phyloP scores from a whole-genome alignment of 2,888 invertebrate genomes.

The Sisyra nigra region DNA sequence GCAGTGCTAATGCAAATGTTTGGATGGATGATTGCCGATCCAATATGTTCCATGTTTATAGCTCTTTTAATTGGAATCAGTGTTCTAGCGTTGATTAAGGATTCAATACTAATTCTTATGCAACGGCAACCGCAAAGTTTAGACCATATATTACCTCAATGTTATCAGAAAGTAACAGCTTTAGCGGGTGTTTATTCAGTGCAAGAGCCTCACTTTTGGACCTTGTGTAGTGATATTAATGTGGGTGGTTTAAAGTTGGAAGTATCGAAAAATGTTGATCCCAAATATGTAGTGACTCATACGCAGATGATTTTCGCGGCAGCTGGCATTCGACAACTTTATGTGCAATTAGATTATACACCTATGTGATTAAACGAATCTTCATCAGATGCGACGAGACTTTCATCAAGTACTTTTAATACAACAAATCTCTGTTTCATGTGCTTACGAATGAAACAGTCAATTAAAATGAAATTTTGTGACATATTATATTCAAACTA shows the following conservation, averaged over 20 bases:
- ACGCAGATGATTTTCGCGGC: conserved; percentile 90
- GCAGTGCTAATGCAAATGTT: conserved; percentile 87
- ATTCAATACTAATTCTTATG: conserved; percentile 84
- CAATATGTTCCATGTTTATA: conserved; percentile 95
- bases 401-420: no score
- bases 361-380: conserved; percentile 39
- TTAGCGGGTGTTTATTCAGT: conserved; percentile 89
- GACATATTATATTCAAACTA: no score
- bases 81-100: conserved; percentile 68
- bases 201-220: conserved; percentile 98
- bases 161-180: conserved; percentile 78
- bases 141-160: conserved; percentile 69
- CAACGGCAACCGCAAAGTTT: conserved; percentile 76
- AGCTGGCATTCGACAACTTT: conserved; percentile 78
- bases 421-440: no score
- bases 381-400: no score
- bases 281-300: conserved; percentile 82
- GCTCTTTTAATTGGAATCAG: conserved; percentile 78
- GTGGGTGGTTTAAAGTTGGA: conserved; percentile 89
- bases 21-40: conserved; percentile 98
- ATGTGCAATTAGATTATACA: conserved; percentile 86
- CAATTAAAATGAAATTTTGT: no score
- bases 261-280: conserved; percentile 84
- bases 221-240: conserved; percentile 84
- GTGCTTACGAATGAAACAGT: no score